Conservation (phyloP, 2,888 invertebrate genomes). For the Cantharis nigra region DNA sequence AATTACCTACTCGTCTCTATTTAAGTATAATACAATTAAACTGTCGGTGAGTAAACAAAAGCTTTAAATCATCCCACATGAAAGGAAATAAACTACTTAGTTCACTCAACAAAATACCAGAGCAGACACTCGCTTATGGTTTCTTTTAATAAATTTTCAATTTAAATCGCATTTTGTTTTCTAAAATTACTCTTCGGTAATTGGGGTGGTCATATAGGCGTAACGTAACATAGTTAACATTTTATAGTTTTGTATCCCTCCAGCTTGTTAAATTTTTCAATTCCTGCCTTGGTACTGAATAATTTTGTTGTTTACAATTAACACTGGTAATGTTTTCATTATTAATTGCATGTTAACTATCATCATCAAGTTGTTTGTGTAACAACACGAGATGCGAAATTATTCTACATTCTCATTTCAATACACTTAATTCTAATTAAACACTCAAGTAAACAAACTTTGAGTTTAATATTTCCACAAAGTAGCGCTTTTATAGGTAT, state of each 20-base stretch:
- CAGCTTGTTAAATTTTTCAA: neutral
- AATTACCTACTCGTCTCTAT: slow-evolving; percentile 19
- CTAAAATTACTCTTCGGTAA: neutral
- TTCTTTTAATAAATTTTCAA: neutral
- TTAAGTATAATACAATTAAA: slow-evolving; percentile 35
- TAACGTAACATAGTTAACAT: neutral
- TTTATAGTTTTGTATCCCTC: no score
- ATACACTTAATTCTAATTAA: neutral
- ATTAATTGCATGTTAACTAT: neutral
- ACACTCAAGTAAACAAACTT: neutral
- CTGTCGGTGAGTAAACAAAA: slow-evolving; percentile 26
- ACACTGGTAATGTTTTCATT: neutral
- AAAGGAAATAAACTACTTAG: neutral
- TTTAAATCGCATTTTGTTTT: neutral
- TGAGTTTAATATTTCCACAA: neutral
- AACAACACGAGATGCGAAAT: neutral
- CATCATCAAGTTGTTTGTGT: neutral
- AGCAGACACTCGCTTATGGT: neutral
- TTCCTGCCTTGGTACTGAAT: neutral
- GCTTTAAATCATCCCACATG: slow-evolving; percentile 3
- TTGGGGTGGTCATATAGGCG: neutral
- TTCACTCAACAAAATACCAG: neutral
- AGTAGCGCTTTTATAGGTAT: neutral
- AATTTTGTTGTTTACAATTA: neutral
- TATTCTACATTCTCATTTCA: neutral